phyloP scores from a whole-genome alignment of 2,888 invertebrate species.

The Conomelus anceps region DNA sequence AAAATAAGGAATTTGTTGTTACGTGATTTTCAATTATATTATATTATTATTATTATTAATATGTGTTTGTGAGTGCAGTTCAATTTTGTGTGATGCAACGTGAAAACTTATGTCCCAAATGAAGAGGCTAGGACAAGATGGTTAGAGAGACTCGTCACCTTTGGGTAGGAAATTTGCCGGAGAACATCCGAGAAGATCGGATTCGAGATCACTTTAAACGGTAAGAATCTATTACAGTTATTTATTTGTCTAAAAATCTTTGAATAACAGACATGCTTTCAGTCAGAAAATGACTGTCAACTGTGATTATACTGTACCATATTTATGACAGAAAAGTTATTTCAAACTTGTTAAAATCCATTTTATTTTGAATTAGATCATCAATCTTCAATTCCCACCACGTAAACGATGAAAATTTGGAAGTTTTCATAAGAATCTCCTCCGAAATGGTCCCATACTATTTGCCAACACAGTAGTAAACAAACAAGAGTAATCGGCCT shows the following conservation, averaged over 20 bases:
- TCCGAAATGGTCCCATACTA: too few species aligned
- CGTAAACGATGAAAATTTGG: not conserved
- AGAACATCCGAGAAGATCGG: constrained; percentile 95
- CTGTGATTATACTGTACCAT: not conserved
- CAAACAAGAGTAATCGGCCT: not conserved
- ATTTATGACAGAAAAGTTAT: not conserved
- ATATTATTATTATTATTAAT: constrained; percentile 3
- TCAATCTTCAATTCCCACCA: not conserved
- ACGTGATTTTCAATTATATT: constrained; percentile 14
- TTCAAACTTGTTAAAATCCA: not conserved
- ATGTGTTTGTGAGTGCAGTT: constrained; percentile 30
- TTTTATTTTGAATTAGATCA: not conserved
- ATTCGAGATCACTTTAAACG: constrained; percentile 97
- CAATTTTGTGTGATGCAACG: constrained; percentile 32
- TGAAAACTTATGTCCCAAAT: constrained; percentile 53
- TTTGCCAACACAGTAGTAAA: not conserved
- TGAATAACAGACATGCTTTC: not conserved
- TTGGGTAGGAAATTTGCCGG: constrained; percentile 99
- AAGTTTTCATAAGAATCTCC: not conserved
- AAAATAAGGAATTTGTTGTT: constrained; percentile 25
- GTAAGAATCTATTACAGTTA: constrained; percentile 55
- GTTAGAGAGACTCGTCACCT: constrained; percentile 99
- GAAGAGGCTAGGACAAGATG: constrained; percentile 96
- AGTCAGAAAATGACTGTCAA: not conserved
- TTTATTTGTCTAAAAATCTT: constrained; percentile 26